Conservation (phyloP, 2,113 vertebrate genomes). For the Zootoca vivipara region DNA sequence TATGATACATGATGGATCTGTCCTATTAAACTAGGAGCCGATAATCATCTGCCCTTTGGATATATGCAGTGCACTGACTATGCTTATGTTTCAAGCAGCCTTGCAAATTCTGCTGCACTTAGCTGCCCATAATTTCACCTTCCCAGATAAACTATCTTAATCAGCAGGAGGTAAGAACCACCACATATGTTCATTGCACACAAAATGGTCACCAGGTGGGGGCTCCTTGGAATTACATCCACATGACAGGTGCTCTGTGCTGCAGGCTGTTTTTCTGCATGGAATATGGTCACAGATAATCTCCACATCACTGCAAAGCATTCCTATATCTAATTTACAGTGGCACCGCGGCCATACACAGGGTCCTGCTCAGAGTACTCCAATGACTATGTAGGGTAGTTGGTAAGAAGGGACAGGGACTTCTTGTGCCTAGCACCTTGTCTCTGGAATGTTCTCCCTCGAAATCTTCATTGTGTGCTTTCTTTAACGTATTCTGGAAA, state of each 20-base stretch:
- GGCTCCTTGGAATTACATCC: neutral
- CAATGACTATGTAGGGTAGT: neutral
- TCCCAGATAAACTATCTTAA: neutral
- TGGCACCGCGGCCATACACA: too few relatives aligned
- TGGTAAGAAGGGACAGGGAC: neutral
- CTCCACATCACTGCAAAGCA: neutral
- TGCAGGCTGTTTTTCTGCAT: neutral
- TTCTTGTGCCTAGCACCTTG: neutral
- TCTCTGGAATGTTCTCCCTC: neutral
- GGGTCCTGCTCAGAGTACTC: neutral
- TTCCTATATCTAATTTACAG: neutral
- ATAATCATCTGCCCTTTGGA: neutral
- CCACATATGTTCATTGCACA: neutral
- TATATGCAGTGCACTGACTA: neutral
- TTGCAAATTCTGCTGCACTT: neutral
- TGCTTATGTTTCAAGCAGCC: neutral
- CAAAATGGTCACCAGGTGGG: neutral
- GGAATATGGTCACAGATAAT: neutral
- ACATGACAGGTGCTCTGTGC: neutral
- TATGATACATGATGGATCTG: neutral
- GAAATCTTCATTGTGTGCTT: neutral
- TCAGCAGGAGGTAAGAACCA: neutral
- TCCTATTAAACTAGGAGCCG: neutral
- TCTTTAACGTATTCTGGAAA: neutral
- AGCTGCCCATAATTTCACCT: neutral